Conservation (phyloP, 2,113 vertebrate genomes). For the Aptenodytes patagonicus region DNA sequence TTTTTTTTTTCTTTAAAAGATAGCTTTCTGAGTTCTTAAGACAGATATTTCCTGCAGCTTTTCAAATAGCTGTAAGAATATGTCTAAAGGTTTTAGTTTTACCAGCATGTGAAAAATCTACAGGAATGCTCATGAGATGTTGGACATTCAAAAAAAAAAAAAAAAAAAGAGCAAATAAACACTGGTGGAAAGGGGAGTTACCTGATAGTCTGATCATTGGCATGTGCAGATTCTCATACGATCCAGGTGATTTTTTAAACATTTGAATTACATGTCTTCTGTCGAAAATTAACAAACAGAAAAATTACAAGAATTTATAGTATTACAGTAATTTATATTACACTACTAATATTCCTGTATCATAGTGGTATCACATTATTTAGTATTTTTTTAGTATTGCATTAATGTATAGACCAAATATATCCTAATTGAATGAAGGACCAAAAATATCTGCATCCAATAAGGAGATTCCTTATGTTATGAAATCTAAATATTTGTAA, state of each 20-base stretch:
- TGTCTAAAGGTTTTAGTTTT: not conserved
- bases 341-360: not conserved
- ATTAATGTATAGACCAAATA: not conserved
- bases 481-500: not conserved
- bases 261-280: not conserved
- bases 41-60: not conserved
- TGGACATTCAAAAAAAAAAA: not conserved
- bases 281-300: not conserved
- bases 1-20: not conserved
- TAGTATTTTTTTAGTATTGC: not conserved
- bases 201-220: not conserved
- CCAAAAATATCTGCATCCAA: not conserved
- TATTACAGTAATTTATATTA: not conserved
- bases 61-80: not conserved
- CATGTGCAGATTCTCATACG: not conserved
- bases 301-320: not conserved
- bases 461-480: not conserved
- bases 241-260: not conserved
- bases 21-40: not conserved
- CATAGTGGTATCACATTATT: not conserved
- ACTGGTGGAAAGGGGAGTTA: not conserved
- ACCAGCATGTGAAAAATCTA: not conserved
- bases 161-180: not conserved
- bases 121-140: not conserved
- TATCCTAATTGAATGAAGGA: not conserved